phyloP scores from a whole-genome alignment of 2,797 vertebrate species.

The Cheirogaleus major region DNA sequence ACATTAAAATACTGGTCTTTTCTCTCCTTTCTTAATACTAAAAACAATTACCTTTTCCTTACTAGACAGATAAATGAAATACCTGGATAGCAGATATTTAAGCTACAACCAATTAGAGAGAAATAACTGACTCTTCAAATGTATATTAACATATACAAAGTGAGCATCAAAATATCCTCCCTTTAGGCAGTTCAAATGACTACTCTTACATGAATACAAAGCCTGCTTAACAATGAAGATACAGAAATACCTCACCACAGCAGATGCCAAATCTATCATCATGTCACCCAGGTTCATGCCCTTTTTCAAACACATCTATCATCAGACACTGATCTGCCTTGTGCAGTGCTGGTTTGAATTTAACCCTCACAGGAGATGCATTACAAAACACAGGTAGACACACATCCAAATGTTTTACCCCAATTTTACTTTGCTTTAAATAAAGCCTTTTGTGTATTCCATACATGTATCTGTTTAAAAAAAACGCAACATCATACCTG shows the following conservation, averaged over 20 bases:
- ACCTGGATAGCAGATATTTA: conserved; percentile 44
- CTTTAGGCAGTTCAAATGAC: neutral
- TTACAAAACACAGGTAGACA: neutral
- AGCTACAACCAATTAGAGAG: conserved; percentile 29
- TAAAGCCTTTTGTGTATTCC: conserved; percentile 45
- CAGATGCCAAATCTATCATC: conserved; percentile 35
- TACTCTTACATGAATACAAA: neutral
- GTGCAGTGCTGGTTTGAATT: neutral
- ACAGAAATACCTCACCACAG: neutral
- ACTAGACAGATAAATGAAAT: conserved; percentile 43
- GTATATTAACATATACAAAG: conserved; percentile 13
- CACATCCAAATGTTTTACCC: neutral
- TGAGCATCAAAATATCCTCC: neutral
- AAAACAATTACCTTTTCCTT: conserved; percentile 35
- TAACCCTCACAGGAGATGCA: neutral
- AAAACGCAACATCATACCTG: conserved; percentile 85
- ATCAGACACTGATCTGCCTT: neutral
- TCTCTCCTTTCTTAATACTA: conserved; percentile 1
- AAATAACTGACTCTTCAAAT: conserved; percentile 23
- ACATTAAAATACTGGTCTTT: neutral
- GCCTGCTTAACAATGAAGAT: neutral
- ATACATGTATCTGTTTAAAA: neutral
- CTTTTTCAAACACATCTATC: conserved; percentile 10
- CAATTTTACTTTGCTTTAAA: neutral
- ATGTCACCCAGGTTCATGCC: neutral